These are phyloP conservation scores for Suncus etruscus DNA, from an alignment of 2,113 vertebrate genomes.

Conservation along the genomic window DNA sequence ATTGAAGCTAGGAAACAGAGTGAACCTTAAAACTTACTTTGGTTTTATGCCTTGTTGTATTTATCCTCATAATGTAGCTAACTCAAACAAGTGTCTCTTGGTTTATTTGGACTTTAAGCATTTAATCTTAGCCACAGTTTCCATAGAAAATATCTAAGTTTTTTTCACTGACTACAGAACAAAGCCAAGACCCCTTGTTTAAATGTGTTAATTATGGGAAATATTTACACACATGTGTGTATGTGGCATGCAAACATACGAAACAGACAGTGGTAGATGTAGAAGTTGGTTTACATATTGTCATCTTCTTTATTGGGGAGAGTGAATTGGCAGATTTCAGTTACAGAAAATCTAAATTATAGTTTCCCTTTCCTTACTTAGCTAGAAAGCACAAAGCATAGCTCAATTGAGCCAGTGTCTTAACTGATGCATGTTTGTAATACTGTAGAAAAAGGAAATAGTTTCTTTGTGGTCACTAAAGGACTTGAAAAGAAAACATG, in stretches of 20 bases:
- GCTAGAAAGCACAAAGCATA: not conserved
- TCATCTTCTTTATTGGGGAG: conserved; percentile 6
- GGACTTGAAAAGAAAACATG: not conserved
- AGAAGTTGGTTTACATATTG: not conserved
- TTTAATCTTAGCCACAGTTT: conserved; percentile 61
- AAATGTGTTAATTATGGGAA: conserved; percentile 43
- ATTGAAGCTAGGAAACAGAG: not conserved
- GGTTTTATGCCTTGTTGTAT: not conserved
- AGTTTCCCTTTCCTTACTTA: conserved; percentile 23
- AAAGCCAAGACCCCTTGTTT: conserved; percentile 15
- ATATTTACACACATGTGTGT: not conserved
- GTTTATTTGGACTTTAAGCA: conserved; percentile 13
- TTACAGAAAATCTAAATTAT: not conserved
- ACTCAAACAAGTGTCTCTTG: not conserved
- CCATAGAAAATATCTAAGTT: not conserved
- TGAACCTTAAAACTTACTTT: not conserved
- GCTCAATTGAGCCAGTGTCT: not conserved
- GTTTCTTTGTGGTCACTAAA: not conserved
- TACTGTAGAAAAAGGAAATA: not conserved
- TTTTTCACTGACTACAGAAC: not conserved
- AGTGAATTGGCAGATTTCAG: not conserved
- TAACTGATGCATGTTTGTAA: not conserved
- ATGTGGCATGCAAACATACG: conserved; percentile 24
- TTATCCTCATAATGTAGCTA: not conserved
- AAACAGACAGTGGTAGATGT: not conserved